Evolutionary conservation across 2,113 vertebrate genomes (phyloP), one percentile per base, ranked within the genome.

Genomic region (Mesoclemmys tuberculata): DNA sequence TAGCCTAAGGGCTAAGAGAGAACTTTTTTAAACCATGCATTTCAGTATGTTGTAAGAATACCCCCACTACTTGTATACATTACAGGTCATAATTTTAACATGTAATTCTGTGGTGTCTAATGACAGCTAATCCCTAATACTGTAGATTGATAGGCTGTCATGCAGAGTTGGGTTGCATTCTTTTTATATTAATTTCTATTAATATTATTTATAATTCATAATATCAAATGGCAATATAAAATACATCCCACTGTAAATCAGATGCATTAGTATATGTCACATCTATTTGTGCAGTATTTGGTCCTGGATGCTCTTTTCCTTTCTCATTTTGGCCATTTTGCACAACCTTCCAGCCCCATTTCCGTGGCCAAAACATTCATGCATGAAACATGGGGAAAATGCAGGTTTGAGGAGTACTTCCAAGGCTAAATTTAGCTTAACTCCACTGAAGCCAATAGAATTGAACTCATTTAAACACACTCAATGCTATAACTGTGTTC

Each of bases 41-140:
- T 38, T 35, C 18, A 2, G 1, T 22, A 9, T 3, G 26, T 0
- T 87, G 80, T 61, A 93, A 84, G 89, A 74, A 74, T 74, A 27
- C 19, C 22, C 83, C 27, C 8, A 49, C 12, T 75, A 11, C 51
- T 83, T 87, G 52, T 88, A 93, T 4, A 74, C 77, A 56, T 16
- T 49, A 64, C 44, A 84, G 38, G 71, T 0, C 31, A 31, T 16
- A 19, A 29, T 0, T 1, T 5, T 80, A 51, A 12, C 24, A n/a
- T 18, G 35, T n/a, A 54, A 88, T 71, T 86, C 44, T 71, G 84
- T 82, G 29, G 84, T 84, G 90, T 8, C 58, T 91, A 77, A 93
- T 24, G 46, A 58, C 49, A 54, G 64, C n/a, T 46, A 84, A 64
- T 85, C 38, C 6, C 21, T 24, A 16, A 5, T 52, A 52, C 51